These are phyloP conservation scores for Neosilurus hyrtlii DNA, from an alignment of 2,797 vertebrate species.

Conservation along the genomic window DNA sequence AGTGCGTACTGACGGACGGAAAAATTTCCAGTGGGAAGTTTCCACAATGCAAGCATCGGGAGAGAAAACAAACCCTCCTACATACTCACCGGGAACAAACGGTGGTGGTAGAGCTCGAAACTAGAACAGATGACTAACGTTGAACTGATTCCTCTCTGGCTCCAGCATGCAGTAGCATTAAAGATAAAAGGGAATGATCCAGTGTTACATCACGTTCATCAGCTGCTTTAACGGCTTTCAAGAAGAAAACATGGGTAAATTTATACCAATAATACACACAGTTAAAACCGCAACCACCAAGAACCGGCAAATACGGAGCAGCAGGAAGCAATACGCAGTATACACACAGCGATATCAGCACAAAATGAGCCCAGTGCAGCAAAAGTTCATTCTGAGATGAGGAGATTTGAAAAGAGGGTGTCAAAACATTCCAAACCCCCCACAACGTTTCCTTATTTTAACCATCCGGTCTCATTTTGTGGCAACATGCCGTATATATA, in stretches of 20 bases:
- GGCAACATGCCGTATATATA: background rate
- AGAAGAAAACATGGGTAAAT: background rate
- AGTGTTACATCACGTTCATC: constrained; percentile 24
- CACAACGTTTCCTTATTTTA: too few species aligned
- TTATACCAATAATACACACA: constrained; percentile 14
- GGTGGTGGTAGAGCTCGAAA: constrained; percentile 30
- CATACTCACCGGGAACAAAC: background rate
- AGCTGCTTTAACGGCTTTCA: background rate
- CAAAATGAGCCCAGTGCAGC: background rate
- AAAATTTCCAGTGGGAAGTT: constrained; percentile 52
- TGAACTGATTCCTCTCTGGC: constrained; percentile 26
- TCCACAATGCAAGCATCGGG: constrained; percentile 26
- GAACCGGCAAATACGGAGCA: constrained; percentile 12
- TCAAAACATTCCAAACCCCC: too few species aligned
- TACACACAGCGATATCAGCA: background rate
- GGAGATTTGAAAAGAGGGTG: too few species aligned
- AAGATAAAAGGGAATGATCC: constrained; percentile 21
- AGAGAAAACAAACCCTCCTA: constrained; percentile 16
- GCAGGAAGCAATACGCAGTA: background rate
- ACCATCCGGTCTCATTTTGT: too few species aligned
- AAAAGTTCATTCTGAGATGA: too few species aligned
- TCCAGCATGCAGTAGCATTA: constrained; percentile 41
- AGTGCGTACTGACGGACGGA: constrained; percentile 52
- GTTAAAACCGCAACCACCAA: constrained; percentile 21
- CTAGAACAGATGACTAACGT: background rate